Percentiles rank a stretch among this genome's conserved stretches.
Conservation (phyloP, 2,797 vertebrate genomes). For the Anniella stebbinsi region DNA sequence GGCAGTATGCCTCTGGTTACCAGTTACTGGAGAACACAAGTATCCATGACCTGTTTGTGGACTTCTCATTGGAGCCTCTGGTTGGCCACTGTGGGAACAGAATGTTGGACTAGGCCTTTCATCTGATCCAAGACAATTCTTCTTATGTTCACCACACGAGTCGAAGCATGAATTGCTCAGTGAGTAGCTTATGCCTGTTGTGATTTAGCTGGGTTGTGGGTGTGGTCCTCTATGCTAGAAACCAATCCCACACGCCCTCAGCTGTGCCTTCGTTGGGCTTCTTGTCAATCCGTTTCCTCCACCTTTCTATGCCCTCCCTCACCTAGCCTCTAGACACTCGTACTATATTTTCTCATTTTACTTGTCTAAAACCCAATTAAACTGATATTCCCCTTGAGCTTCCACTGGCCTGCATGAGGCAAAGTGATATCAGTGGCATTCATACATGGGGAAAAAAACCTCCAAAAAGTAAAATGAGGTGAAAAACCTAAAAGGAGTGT, state of each 20-base stretch:
- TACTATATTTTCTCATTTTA: constrained; percentile 10
- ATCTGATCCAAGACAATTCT: neutral
- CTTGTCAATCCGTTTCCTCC: constrained; percentile 15
- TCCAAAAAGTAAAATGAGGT: neutral
- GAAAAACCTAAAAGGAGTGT: neutral
- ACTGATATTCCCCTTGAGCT: constrained; percentile 2
- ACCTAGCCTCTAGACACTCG: constrained; percentile 9
- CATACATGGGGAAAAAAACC: neutral
- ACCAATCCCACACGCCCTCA: neutral
- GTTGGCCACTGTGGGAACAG: neutral
- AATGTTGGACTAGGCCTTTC: neutral
- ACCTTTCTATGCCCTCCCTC: neutral
- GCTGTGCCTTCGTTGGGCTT: constrained; percentile 17
- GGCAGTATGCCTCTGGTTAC: neutral
- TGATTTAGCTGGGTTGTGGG: neutral
- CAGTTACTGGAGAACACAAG: neutral
- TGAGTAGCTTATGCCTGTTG: accelerated
- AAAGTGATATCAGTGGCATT: constrained; percentile 19
- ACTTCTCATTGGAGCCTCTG: neutral
- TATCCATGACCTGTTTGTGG: neutral
- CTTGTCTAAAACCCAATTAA: constrained; percentile 39
- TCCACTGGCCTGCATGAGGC: constrained; percentile 15
- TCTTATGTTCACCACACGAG: neutral
- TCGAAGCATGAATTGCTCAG: neutral
- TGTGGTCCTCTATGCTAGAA: neutral